Evolutionary conservation across 2,888 invertebrate species (phyloP).

Genomic region (Drosophila diplacantha): DNA sequence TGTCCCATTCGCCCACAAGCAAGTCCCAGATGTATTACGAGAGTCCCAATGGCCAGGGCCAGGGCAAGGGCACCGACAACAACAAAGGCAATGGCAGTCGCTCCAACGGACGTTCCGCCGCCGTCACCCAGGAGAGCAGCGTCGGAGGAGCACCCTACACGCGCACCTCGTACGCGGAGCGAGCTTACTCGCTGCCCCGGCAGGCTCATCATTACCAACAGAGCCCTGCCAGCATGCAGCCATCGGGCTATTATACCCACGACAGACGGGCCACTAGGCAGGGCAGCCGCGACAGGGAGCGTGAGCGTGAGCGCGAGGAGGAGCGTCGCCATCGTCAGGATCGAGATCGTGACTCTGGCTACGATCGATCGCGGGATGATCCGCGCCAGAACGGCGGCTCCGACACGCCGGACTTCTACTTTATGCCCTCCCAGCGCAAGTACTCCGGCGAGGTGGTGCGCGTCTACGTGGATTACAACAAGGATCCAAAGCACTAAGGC

Average conservation of each 20-base stretch:
- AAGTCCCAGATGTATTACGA: conserved; percentile 77
- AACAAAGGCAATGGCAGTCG: conserved; percentile 55
- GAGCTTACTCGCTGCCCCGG: conserved; percentile 87
- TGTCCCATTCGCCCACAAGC: conserved; percentile 78
- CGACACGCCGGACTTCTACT: conserved; percentile 89
- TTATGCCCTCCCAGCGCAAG: conserved; percentile 95
- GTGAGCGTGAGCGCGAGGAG: conserved; percentile 52
- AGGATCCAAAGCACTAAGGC: conserved; percentile 80
- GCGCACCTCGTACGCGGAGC: conserved; percentile 79
- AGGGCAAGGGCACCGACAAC: conserved; percentile 42
- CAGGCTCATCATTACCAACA: conserved; percentile 78
- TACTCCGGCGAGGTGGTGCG: conserved; percentile 94
- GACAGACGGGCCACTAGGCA: conserved; percentile 78
- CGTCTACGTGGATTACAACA: conserved; percentile 89
- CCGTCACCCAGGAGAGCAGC: conserved; percentile 58
- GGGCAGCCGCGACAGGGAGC: conserved; percentile 54
- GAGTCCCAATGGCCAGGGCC: conserved; percentile 53
- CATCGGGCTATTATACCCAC: conserved; percentile 79
- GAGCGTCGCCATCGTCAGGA: conserved; percentile 73
- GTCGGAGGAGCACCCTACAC: conserved; percentile 55
- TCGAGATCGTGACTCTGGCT: conserved; percentile 68
- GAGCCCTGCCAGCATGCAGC: conserved; percentile 70
- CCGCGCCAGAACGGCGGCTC: conserved; percentile 75
- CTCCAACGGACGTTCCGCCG: conserved; percentile 44
- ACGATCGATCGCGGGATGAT: conserved; percentile 73